Evolutionary conservation across 2,888 invertebrate species (phyloP), one percentile per base, ranked within the genome.

Genomic region (Girardia tigrina): DNA sequence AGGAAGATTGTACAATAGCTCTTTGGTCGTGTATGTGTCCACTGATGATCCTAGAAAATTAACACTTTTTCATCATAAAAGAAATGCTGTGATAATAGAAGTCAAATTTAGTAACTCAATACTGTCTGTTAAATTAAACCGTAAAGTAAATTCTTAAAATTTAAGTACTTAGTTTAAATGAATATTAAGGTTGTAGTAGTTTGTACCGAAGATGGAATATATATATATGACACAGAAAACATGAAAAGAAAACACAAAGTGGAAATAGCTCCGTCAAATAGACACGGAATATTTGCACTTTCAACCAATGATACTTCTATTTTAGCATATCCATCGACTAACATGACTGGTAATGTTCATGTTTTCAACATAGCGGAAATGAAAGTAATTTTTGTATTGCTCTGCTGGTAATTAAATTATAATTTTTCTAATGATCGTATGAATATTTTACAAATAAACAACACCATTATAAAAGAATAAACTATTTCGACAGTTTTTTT

Each of bases 181-280:
- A n/a, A 56, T 8, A 23, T 12, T 20, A 56, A 56, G 56, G 56
- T 56, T 56, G 56, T 56, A 56, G 56, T 56, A 20, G 56, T 56
- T 56, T 56, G 56, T 56, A 56, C 56, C n/a, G 56, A 56, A 56
- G 56, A 56, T 56, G 56, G 56, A 20, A 56, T 56, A 56, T 56
- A 56, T 56, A 56, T 56, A 56, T 56, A 56, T 16, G 56, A 56
- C 23, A 56, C 56, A n/a, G 56, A 56, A 56, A 56, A 56, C n/a
- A 56, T 56, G 56, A 56, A 56, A 56, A 4, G 56, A 4, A 56
- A 56, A 23, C 56, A 56, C 23, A 56, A 56, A 56, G 56, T 56
- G n/a, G 56, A 56, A 56, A 56, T 56, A 8, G 56, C 56, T 16
- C 56, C 56, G 23, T 56, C 56, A 8, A 56, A 56, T 16, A 56